phyloP scores from a whole-genome alignment of 2,113 vertebrate species.

The Excalfactoria chinensis region DNA sequence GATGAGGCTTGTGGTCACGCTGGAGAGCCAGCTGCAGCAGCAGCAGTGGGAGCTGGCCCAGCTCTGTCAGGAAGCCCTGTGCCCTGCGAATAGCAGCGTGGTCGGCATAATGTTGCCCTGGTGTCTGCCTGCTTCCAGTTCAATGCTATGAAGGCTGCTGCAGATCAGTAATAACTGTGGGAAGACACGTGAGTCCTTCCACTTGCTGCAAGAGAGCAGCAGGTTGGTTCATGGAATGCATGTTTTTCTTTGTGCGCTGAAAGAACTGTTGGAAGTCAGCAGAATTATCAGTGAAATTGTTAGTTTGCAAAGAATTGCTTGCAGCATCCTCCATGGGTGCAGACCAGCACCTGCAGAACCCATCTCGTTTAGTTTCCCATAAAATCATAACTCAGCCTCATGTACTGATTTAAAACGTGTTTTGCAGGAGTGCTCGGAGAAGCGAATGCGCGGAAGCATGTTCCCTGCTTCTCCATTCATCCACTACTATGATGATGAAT shows the following conservation, averaged over 20 bases:
- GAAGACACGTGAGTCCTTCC: accelerated
- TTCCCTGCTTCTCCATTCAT: conserved; percentile 79
- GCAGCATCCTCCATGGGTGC: neutral
- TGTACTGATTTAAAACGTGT: conserved; percentile 39
- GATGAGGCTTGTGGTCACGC: accelerated
- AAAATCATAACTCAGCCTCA: neutral
- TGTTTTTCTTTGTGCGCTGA: too few species aligned
- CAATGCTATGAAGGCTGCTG: accelerated
- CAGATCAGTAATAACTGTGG: accelerated
- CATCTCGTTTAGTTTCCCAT: neutral
- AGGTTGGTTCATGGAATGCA: accelerated
- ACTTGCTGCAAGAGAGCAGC: accelerated
- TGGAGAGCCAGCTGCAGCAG: accelerated
- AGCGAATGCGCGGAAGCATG: conserved; percentile 74
- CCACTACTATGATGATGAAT: conserved; percentile 76
- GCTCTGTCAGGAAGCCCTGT: neutral
- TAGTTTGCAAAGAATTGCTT: neutral
- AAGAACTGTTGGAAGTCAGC: neutral
- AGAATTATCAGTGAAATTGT: neutral
- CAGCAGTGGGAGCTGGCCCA: accelerated
- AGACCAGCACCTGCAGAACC: neutral
- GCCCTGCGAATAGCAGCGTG: accelerated
- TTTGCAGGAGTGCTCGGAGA: conserved; percentile 82
- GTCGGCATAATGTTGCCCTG: accelerated
- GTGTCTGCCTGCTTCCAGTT: too few species aligned